phyloP scores from a whole-genome alignment of 2,888 invertebrate species.

The Torymus tubicola region DNA sequence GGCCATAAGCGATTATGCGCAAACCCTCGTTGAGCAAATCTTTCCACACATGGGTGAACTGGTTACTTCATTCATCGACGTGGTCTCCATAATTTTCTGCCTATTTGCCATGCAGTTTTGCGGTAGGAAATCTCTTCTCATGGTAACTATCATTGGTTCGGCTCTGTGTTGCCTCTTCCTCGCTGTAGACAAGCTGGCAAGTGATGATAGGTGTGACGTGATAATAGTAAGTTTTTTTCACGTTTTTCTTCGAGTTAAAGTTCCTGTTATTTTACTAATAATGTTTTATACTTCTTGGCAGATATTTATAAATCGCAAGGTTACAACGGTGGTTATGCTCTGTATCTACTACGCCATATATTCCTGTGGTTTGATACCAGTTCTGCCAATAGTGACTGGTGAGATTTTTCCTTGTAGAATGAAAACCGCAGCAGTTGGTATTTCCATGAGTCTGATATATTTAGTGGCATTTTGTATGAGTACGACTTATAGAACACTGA shows the following conservation, averaged over 20 bases:
- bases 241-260: background rate
- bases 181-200: slow-evolving; percentile 49
- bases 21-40: slow-evolving; percentile 46
- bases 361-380: slow-evolving; percentile 60
- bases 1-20: slow-evolving; percentile 59
- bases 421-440: slow-evolving; percentile 59
- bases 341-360: slow-evolving; percentile 61
- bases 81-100: slow-evolving; percentile 57
- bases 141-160: slow-evolving; percentile 59
- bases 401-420: slow-evolving; percentile 62
- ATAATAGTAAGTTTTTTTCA: slow-evolving; percentile 4
- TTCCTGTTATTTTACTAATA: too few species aligned
- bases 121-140: slow-evolving; percentile 56
- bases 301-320: slow-evolving; percentile 12
- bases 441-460: slow-evolving; percentile 58
- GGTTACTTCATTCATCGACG: slow-evolving; percentile 57
- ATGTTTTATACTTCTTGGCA: background rate
- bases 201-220: background rate
- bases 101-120: slow-evolving; percentile 59
- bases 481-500: slow-evolving; percentile 51
- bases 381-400: slow-evolving; percentile 61
- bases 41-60: slow-evolving; percentile 54
- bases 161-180: slow-evolving; percentile 60
- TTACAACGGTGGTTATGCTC: slow-evolving; percentile 53
- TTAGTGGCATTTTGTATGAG: slow-evolving; percentile 57